Percentiles rank a stretch among this genome's conserved stretches.
Conservation (phyloP, 2,113 vertebrate species). For the Neopipo cinnamomea region DNA sequence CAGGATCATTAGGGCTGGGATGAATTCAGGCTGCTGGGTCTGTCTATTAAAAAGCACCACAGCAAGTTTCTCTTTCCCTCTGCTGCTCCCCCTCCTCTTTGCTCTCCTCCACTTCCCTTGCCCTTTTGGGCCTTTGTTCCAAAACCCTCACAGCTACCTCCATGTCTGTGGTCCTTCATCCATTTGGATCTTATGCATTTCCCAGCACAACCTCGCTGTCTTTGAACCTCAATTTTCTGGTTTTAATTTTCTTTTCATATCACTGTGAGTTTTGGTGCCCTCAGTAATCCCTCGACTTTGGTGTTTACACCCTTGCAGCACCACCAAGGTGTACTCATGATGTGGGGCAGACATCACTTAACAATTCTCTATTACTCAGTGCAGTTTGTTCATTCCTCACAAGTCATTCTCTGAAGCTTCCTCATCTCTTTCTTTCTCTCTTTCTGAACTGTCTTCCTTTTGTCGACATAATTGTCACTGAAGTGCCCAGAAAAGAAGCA, state of each 20-base stretch:
- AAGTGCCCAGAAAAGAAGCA: neutral
- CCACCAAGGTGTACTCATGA: neutral
- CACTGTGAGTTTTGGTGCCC: neutral
- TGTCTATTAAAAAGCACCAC: neutral
- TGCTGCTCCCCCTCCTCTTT: neutral
- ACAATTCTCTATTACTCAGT: neutral
- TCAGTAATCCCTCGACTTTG: neutral
- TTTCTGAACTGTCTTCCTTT: neutral
- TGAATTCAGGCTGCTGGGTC: neutral
- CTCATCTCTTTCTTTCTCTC: neutral
- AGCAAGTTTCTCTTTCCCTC: neutral
- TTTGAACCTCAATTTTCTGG: neutral
- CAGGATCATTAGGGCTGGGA: neutral
- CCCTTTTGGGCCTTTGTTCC: neutral
- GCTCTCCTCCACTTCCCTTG: neutral
- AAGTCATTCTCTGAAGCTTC: neutral
- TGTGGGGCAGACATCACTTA: neutral
- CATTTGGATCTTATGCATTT: neutral
- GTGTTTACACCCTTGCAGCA: neutral
- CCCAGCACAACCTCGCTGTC: neutral
- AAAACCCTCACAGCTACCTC: neutral
- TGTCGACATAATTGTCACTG: neutral
- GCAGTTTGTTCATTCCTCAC: neutral
- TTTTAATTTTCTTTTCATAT: neutral
- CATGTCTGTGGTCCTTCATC: neutral